Evolutionary conservation across 2,113 vertebrate species (phyloP).

Genomic region (Casuarius casuarius): DNA sequence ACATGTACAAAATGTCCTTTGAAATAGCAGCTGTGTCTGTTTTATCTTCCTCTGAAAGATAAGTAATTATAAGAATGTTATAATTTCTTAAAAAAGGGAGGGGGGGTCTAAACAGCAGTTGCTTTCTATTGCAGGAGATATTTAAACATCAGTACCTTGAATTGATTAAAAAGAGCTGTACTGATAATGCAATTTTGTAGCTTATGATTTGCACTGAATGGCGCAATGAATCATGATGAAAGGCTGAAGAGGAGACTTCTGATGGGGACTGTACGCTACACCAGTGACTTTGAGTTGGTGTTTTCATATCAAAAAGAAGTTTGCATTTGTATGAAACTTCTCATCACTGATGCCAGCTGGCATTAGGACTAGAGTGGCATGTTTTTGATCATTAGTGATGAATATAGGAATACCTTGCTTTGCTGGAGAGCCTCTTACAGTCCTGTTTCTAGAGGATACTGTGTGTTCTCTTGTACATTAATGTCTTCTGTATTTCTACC

Average conservation of each 20-base stretch:
- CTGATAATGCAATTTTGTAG: conserved; percentile 37
- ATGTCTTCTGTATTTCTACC: neutral
- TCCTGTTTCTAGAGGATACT: neutral
- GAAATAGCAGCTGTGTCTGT: conserved; percentile 55
- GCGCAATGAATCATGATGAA: neutral
- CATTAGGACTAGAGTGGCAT: neutral
- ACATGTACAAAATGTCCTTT: conserved; percentile 32
- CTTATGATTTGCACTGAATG: conserved; percentile 7
- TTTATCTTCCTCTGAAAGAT: conserved; percentile 58
- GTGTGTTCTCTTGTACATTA: neutral
- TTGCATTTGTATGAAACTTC: neutral
- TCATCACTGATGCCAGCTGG: neutral
- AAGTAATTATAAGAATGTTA: conserved; percentile 61
- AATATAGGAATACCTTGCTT: neutral
- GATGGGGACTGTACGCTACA: neutral
- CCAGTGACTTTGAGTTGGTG: neutral
- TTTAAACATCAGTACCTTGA: conserved; percentile 56
- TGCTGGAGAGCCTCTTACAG: neutral
- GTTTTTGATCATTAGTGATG: neutral
- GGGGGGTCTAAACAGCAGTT: conserved; percentile 28
- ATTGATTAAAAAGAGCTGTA: conserved; percentile 47
- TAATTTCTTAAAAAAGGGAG: conserved; percentile 14
- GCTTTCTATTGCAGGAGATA: conserved; percentile 32
- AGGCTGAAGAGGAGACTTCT: conserved; percentile 26
- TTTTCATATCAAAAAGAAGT: neutral